These are phyloP conservation scores for Polyergus mexicanus DNA, from an alignment of 1,140 invertebrate species.

Conservation along the genomic window DNA sequence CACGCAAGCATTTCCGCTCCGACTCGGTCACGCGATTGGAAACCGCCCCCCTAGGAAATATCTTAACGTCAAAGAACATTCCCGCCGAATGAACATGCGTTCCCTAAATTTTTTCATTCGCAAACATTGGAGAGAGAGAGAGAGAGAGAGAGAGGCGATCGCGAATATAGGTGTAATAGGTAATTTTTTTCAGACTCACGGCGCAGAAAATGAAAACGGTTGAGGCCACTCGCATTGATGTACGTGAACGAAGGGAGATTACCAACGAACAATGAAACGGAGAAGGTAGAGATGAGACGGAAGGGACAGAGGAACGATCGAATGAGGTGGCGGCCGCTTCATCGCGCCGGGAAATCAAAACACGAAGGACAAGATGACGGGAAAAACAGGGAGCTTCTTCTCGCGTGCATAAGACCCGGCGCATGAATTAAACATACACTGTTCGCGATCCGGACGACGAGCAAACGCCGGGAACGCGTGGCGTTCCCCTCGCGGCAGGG, in stretches of 20 bases:
- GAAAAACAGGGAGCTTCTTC: constrained; percentile 37
- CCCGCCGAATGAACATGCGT: neutral
- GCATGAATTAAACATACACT: constrained; percentile 59
- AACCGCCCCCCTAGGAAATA: constrained; percentile 1
- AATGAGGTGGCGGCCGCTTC: neutral
- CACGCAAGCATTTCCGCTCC: constrained; percentile 49
- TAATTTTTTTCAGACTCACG: constrained; percentile 22
- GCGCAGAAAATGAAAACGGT: constrained; percentile 11
- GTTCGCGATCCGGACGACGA: constrained; percentile 35
- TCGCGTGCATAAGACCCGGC: constrained; percentile 46
- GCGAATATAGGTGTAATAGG: neutral
- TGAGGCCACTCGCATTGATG: neutral
- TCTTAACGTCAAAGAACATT: constrained; percentile 40
- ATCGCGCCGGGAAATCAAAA: constrained; percentile 48
- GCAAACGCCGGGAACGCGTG: constrained; percentile 10
- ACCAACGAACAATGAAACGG: neutral
- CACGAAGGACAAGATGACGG: constrained; percentile 36
- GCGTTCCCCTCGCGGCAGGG: neutral
- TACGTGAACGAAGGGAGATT: neutral
- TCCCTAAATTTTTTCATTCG: constrained; percentile 39
- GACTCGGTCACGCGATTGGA: constrained; percentile 43
- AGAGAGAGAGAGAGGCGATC: too few species aligned
- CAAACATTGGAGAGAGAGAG: neutral
- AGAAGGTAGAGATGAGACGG: constrained; percentile 13
- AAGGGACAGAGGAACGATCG: neutral